Conservation (phyloP, 2,888 invertebrate species). For the Trimorus sp. region DNA sequence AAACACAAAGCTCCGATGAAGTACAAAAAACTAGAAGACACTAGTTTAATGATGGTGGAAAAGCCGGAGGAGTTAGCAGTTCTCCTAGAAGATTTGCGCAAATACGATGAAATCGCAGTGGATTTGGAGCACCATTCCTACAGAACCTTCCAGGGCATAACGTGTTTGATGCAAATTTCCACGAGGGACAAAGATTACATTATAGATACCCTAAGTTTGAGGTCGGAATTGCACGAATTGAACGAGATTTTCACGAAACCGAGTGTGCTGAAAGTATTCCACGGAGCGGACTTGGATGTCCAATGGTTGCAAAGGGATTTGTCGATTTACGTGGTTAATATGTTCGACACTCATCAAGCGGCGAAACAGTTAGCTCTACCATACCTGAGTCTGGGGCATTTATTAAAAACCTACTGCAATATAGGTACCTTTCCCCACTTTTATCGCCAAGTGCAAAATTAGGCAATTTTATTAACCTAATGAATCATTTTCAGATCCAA, state of each 20-base stretch:
- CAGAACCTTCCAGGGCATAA: conserved; percentile 95
- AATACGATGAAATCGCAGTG: conserved; percentile 90
- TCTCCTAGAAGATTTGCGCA: conserved; percentile 86
- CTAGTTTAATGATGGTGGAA: conserved; percentile 87
- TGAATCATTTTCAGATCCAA: conserved; percentile 82
- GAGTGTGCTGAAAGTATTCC: conserved; percentile 95
- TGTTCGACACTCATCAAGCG: conserved; percentile 98
- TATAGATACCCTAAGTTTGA: conserved; percentile 92
- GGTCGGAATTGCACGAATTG: conserved; percentile 90
- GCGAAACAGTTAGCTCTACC: conserved; percentile 88
- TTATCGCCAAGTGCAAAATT: no score
- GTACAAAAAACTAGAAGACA: conserved; percentile 84
- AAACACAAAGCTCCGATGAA: conserved; percentile 81
- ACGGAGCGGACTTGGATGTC: conserved; percentile 90
- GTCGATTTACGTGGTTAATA: conserved; percentile 95
- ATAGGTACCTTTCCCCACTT: conserved; percentile 32
- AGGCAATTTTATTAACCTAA: no score
- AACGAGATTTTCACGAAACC: conserved; percentile 96
- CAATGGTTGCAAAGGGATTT: conserved; percentile 98
- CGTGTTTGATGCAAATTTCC: conserved; percentile 97
- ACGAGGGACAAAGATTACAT: conserved; percentile 91
- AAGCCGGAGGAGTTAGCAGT: conserved; percentile 85
- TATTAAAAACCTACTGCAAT: conserved; percentile 89
- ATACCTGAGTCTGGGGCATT: conserved; percentile 88
- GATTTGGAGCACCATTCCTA: conserved; percentile 98